Evolutionary conservation across 2,113 vertebrate species (phyloP), one percentile per base, ranked within the genome.

Genomic region (Macroglossus sobrinus): DNA sequence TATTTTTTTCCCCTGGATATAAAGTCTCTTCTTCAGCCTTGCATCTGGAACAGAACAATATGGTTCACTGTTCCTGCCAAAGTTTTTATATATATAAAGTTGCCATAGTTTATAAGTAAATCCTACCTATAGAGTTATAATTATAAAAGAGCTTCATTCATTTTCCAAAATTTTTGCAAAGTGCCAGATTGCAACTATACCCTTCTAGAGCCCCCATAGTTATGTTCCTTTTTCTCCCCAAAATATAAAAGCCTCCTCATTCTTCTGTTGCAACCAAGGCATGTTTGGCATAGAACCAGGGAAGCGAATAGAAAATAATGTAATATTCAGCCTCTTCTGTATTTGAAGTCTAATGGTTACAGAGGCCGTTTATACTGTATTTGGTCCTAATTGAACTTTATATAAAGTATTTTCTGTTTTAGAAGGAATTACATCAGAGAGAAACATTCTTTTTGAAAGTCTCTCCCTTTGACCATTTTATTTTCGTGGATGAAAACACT

Each of bases 361-460:
- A 91, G 69, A 95, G 86, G 57, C 38, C 59, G 53, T 92, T 91
- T 91, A 69, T 92, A 57, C 86, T 93, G 40, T 86, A 79, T 97
- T 93, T 94, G 72, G 68, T 68, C 92, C 75, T 94, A 87, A 24
- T 12, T 93, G 92, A 94, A 90, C 55, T 96, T 97, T 57, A 76
- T 35, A 72, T 93, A 78, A 93, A 85, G 24, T 53, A 71, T 86
- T 96, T 94, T 97, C 94, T 95, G 45, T 85, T 95, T 96, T 85
- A 91, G 81, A 76, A 89, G 69, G 61, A 26, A 89, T 93, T 85
- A 81, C 16, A 0, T 96, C 87, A 76, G 71, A 45, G 53, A 66
- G 89, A 92, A 75, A 86, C 64, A 86, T 81, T 92, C 53, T 75
- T 87, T 64, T 26, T 79, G 15, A 76, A 91, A 76, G 45, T 82